These are phyloP conservation scores for Cranoglanis bouderius DNA, from an alignment of 2,113 vertebrate genomes.

Conservation along the genomic window DNA sequence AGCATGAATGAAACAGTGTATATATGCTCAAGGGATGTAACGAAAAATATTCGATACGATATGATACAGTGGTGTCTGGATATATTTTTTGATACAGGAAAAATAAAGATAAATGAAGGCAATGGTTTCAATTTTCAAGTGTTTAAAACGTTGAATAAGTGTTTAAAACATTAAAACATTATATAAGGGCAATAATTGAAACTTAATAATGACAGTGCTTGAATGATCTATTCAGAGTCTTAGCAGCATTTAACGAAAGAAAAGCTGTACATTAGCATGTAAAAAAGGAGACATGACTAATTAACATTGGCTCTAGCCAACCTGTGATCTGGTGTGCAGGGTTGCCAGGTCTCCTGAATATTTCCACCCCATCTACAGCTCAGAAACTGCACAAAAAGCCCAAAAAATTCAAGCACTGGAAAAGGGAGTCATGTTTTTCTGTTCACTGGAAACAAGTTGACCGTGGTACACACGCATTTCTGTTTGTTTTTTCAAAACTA, in stretches of 20 bases:
- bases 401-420: too few relatives aligned
- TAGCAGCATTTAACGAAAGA: not conserved
- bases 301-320: not conserved
- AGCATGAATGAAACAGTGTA: not conserved
- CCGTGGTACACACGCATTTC: too few relatives aligned
- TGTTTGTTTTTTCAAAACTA: too few relatives aligned
- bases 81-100: not conserved
- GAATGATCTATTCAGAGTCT: not conserved
- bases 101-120: not conserved
- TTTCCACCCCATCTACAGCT: not conserved
- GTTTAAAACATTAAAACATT: not conserved
- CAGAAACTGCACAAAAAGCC: too few relatives aligned
- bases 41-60: too few relatives aligned
- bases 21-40: not conserved
- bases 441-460: too few relatives aligned
- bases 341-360: not conserved
- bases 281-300: not conserved
- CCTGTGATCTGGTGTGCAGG: not conserved
- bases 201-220: not conserved
- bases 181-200: not conserved
- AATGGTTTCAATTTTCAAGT: not conserved
- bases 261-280: not conserved
- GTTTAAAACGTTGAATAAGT: not conserved
- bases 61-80: not conserved
- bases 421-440: too few relatives aligned